A percentile compares a stretch with the other conserved stretches of the same genome.
Conservation (phyloP, 1,140 invertebrate genomes). For the Ceratoteleas bidentatus region DNA sequence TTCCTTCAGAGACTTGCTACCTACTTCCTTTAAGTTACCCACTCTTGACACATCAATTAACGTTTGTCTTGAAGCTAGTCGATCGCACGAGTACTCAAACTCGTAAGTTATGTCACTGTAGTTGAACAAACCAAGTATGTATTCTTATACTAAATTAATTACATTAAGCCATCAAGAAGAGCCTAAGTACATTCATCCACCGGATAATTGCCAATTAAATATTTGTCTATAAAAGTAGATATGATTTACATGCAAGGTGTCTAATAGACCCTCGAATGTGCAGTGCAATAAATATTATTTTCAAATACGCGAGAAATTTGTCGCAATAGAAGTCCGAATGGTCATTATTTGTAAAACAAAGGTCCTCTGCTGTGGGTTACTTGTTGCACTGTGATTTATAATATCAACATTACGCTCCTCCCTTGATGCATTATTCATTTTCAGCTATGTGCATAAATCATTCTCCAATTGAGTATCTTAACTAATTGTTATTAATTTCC, state of each 20-base stretch:
- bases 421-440: background rate
- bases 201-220: background rate
- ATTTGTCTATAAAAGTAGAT: background rate
- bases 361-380: constrained; percentile 57
- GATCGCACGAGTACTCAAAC: too few species aligned
- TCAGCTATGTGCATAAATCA: background rate
- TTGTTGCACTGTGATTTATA: constrained; percentile 63
- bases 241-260: background rate
- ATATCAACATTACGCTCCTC: background rate
- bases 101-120: too few species aligned
- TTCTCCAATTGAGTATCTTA: background rate
- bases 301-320: constrained; percentile 49
- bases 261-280: constrained; percentile 27
- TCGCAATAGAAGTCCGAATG: constrained; percentile 27
- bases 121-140: too few species aligned
- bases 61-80: too few species aligned
- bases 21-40: too few species aligned
- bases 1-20: too few species aligned
- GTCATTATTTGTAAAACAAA: constrained; percentile 69
- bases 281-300: constrained; percentile 56
- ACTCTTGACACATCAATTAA: too few species aligned
- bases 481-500: background rate
- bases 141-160: too few species aligned
- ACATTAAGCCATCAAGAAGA: too few species aligned
- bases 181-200: too few species aligned